phyloP scores from a whole-genome alignment of 2,113 vertebrate genomes.

The Chiloscyllium plagiosum region DNA sequence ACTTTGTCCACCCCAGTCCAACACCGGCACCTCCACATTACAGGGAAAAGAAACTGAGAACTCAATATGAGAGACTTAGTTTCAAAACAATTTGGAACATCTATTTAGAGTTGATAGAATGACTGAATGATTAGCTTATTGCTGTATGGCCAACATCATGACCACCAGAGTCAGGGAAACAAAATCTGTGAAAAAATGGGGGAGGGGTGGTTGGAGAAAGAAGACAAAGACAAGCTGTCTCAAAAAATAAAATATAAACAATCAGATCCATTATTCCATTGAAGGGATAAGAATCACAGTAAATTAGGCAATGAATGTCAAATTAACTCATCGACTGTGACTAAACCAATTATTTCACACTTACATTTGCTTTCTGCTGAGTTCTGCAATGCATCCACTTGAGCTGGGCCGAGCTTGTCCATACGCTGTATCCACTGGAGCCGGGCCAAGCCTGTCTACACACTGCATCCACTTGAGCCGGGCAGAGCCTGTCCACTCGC shows the following conservation, averaged over 20 bases:
- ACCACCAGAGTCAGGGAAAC: neutral
- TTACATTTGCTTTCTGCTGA: neutral
- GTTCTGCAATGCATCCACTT: too few relatives aligned
- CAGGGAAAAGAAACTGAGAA: too few relatives aligned
- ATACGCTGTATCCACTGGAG: neutral
- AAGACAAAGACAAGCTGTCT: neutral
- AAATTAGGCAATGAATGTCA: neutral
- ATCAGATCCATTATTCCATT: neutral
- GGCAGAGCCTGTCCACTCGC: too few relatives aligned
- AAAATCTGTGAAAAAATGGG: neutral
- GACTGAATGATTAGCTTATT: neutral
- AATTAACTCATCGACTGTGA: neutral
- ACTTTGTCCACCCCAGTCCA: too few relatives aligned
- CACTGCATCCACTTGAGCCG: too few relatives aligned
- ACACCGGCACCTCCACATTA: too few relatives aligned
- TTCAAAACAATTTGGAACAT: neutral
- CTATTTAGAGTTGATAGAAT: neutral
- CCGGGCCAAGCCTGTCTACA: too few relatives aligned
- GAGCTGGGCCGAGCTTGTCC: neutral
- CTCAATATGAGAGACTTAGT: neutral
- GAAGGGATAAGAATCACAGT: neutral
- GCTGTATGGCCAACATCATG: neutral
- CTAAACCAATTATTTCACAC: neutral
- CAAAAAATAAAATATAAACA: neutral
- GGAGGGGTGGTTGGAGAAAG: neutral